Evolutionary conservation across 2,797 vertebrate species (phyloP).

Genomic region (Sebastes ruberrimus): DNA sequence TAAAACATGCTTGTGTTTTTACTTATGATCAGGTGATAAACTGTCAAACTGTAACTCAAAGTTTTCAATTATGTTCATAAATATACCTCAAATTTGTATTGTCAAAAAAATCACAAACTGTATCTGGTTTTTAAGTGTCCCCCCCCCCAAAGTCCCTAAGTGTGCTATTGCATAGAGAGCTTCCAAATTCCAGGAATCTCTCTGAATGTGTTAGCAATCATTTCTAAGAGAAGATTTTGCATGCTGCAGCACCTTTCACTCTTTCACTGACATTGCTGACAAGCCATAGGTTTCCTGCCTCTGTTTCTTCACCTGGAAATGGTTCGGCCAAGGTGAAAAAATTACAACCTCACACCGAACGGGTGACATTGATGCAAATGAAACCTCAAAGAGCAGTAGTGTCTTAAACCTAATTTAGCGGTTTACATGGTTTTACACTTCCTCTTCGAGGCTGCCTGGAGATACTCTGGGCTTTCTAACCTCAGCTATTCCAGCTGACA

Average conservation of each 20-base stretch:
- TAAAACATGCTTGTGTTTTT: background rate
- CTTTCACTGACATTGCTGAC: slow-evolving; percentile 39
- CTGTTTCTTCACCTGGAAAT: slow-evolving; percentile 70
- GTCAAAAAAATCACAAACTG: background rate
- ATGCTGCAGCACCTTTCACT: slow-evolving; percentile 47
- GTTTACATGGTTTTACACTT: slow-evolving; percentile 62
- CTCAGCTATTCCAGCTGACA: slow-evolving; percentile 48
- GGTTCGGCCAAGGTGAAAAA: slow-evolving; percentile 50
- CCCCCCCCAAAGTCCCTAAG: background rate
- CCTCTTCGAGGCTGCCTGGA: slow-evolving; percentile 39
- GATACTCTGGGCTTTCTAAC: slow-evolving; percentile 41
- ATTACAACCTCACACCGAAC: slow-evolving; percentile 17
- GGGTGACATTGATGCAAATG: slow-evolving; percentile 50
- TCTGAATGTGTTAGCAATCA: slow-evolving; percentile 62
- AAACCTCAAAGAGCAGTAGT: slow-evolving; percentile 58
- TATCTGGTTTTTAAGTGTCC: background rate
- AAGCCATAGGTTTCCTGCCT: slow-evolving; percentile 49
- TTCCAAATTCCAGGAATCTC: slow-evolving; percentile 30
- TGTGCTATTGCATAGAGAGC: background rate
- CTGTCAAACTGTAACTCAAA: background rate
- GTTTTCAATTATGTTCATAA: background rate
- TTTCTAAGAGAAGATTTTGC: slow-evolving; percentile 48
- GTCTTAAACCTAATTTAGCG: slow-evolving; percentile 56
- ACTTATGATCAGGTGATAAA: background rate
- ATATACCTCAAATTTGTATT: background rate